A percentile compares a stretch with the other conserved stretches of the same genome.
Conservation (phyloP, 2,888 invertebrate species). For the Cyclophora albipunctata region DNA sequence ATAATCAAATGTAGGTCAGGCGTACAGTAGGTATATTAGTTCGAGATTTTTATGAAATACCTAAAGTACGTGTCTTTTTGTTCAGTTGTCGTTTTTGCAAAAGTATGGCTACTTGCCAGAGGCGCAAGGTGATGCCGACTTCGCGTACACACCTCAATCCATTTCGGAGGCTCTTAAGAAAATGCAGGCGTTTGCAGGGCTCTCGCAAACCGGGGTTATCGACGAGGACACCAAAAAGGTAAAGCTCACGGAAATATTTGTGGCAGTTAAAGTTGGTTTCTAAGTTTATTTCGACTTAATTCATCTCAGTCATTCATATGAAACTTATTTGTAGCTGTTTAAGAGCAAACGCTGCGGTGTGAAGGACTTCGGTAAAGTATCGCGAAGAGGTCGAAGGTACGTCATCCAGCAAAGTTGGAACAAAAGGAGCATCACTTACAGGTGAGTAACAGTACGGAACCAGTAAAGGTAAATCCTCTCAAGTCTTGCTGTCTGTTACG, state of each 20-base stretch:
- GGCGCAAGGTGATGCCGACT: slow-evolving; percentile 61
- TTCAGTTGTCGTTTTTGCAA: slow-evolving; percentile 79
- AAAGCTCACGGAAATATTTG: slow-evolving; percentile 9
- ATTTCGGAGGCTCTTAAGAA: slow-evolving; percentile 78
- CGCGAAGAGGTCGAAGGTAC: slow-evolving; percentile 71
- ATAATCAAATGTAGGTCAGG: too few species aligned
- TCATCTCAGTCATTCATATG: too few species aligned
- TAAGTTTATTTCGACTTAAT: too few species aligned
- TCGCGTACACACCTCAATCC: slow-evolving; percentile 77
- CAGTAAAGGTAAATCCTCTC: too few species aligned
- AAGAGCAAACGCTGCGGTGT: slow-evolving; percentile 81
- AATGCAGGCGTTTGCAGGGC: slow-evolving; percentile 82
- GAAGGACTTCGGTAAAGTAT: slow-evolving; percentile 73
- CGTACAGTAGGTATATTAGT: neutral
- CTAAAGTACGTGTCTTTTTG: neutral
- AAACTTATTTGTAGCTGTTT: slow-evolving; percentile 69
- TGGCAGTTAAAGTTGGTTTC: too few species aligned
- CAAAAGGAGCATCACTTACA: slow-evolving; percentile 79
- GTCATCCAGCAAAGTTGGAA: slow-evolving; percentile 80
- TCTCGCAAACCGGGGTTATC: slow-evolving; percentile 80
- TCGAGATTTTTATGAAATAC: too few species aligned
- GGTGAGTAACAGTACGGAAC: slow-evolving; percentile 52
- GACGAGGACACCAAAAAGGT: slow-evolving; percentile 79
- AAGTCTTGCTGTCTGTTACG: too few species aligned
- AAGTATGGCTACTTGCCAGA: slow-evolving; percentile 81